Percentiles rank a stretch among this genome's conserved stretches.
phyloP scores from a whole-genome alignment of 2,888 invertebrate species.

The Labia minor region DNA sequence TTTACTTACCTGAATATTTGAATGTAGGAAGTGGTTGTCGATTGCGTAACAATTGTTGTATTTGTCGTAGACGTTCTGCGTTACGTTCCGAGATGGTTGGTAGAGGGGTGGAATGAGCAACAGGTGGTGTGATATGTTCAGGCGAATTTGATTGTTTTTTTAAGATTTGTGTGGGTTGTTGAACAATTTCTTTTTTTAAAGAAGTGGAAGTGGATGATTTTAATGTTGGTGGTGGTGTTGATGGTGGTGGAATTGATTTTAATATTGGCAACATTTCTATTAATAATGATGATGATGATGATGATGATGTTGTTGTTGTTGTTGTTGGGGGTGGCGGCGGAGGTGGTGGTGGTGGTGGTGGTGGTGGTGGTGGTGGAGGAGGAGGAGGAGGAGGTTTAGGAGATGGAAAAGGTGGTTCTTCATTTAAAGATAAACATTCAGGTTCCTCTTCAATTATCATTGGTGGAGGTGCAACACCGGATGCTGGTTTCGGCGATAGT shows the following conservation, averaged over 20 bases:
- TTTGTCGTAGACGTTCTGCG: conserved; percentile 52
- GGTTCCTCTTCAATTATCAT: conserved; percentile 13
- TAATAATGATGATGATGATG: too few species aligned
- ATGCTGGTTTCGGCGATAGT: conserved; percentile 17
- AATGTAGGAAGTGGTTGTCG: conserved; percentile 17
- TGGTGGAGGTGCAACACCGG: conserved; percentile 16
- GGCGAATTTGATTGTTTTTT: conserved; percentile 35
- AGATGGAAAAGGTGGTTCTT: neutral
- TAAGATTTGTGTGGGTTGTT: conserved; percentile 44
- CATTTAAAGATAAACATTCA: neutral
- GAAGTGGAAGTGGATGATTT: conserved; percentile 59
- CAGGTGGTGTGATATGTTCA: conserved; percentile 34
- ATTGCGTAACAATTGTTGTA: conserved; percentile 49
- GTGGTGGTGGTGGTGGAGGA: neutral
- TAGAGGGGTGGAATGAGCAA: conserved; percentile 43
- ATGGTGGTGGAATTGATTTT: conserved; percentile 59
- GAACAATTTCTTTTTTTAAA: conserved; percentile 48
- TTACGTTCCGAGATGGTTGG: conserved; percentile 34
- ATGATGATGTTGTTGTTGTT: neutral
- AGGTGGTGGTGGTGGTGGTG: neutral
- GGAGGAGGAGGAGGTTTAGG: neutral
- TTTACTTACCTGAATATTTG: neutral
- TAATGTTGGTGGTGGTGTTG: conserved; percentile 45
- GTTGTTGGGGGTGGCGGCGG: neutral
- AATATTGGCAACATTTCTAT: conserved; percentile 28